phyloP scores from a whole-genome alignment of 2,113 vertebrate species.

The Cephalopholis sonnerati region DNA sequence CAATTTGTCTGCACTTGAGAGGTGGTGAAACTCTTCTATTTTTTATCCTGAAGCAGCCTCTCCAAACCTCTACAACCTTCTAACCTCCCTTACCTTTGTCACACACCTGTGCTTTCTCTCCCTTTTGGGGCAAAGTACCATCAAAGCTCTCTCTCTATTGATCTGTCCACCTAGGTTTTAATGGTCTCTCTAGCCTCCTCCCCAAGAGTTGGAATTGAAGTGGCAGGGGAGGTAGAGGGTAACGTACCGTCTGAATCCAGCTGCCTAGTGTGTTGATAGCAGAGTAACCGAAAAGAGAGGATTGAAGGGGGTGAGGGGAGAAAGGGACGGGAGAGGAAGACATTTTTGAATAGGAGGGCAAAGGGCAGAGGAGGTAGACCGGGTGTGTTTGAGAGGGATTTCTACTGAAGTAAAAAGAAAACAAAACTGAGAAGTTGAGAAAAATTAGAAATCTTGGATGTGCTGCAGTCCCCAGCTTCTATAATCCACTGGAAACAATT shows the following conservation, averaged over 20 bases:
- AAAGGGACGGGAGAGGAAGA: not conserved
- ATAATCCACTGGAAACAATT: not conserved
- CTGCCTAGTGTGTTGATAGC: slow-evolving; percentile 4
- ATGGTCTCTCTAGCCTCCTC: slow-evolving; percentile 22
- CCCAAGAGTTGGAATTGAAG: slow-evolving; percentile 5
- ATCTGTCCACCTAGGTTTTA: slow-evolving; percentile 41
- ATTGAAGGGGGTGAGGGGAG: not conserved
- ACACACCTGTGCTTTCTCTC: slow-evolving; percentile 2
- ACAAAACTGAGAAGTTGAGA: not conserved
- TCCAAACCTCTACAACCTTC: not conserved
- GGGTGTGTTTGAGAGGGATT: not conserved
- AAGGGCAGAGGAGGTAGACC: not conserved
- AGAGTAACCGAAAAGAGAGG: not conserved
- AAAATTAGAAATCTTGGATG: not conserved
- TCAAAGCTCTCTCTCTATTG: slow-evolving; percentile 31
- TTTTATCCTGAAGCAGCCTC: not conserved
- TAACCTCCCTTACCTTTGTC: slow-evolving; percentile 4
- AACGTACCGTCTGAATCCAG: not conserved
- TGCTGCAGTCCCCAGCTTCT: not conserved
- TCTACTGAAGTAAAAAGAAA: not conserved
- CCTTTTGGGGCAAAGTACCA: not conserved
- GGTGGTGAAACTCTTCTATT: slow-evolving; percentile 1
- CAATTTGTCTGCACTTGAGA: not conserved
- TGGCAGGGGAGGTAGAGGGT: not conserved
- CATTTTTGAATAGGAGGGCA: not conserved